Evolutionary conservation across 2,888 invertebrate genomes (phyloP).

Genomic region (Gymnoscelis rufifasciata): DNA sequence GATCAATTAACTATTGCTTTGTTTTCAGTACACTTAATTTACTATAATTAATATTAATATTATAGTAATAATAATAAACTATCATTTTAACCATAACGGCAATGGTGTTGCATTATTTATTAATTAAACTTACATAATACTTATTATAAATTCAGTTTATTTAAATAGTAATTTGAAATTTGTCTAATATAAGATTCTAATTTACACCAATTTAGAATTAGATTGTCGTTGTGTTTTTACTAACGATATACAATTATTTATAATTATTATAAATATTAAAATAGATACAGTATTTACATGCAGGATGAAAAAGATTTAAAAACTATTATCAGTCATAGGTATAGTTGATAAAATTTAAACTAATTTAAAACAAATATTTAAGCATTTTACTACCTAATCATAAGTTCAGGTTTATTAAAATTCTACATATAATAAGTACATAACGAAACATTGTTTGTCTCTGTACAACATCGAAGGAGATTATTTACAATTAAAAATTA

Average conservation of each 20-base stretch:
- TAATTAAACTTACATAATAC: constrained; percentile 42
- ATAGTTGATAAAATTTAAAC: constrained; percentile 38
- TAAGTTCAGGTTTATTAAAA: constrained; percentile 32
- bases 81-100: constrained; percentile 45
- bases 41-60: constrained; percentile 27
- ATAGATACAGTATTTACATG: constrained; percentile 47
- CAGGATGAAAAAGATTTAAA: constrained; percentile 48
- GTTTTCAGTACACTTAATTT: constrained; percentile 51
- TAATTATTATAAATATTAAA: constrained; percentile 36
- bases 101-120: constrained; percentile 61
- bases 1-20: constrained; percentile 57
- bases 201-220: constrained; percentile 75
- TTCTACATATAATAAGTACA: constrained; percentile 23
- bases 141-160: constrained; percentile 31
- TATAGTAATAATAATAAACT: constrained; percentile 43
- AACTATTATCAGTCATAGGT: constrained; percentile 71
- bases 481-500: constrained; percentile 30
- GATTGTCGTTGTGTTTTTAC: constrained; percentile 71
- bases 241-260: constrained; percentile 39
- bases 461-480: constrained; percentile 30
- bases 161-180: constrained; percentile 26
- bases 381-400: constrained; percentile 31
- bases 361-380: constrained; percentile 25
- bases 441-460: constrained; percentile 19
- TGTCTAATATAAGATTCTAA: constrained; percentile 45